Evolutionary conservation across 2,888 invertebrate genomes (phyloP).

Genomic region (Vesta saturnalis): DNA sequence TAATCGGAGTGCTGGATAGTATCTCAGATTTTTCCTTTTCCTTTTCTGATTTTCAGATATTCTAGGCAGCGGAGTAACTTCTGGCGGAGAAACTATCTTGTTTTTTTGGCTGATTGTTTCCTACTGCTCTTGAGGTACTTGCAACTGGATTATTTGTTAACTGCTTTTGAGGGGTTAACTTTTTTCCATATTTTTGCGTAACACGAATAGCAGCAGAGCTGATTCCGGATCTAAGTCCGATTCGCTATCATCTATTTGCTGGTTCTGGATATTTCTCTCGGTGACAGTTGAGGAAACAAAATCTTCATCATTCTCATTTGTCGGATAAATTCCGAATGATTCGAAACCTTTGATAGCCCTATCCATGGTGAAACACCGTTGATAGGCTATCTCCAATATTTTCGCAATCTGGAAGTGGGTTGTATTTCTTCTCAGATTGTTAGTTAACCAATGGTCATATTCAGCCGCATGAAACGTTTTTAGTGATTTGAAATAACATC

Average conservation of each 20-base stretch:
- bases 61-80: not conserved
- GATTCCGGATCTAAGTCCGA: no score
- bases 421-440: not conserved
- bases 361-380: no score
- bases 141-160: not conserved
- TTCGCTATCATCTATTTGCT: not conserved
- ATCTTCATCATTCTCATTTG: not conserved
- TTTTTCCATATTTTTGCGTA: not conserved
- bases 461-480: no score
- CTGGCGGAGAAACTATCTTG: not conserved
- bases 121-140: no score
- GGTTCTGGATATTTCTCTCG: not conserved
- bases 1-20: not conserved
- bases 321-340: not conserved
- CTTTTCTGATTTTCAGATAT: not conserved
- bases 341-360: no score
- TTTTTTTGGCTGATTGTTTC: not conserved
- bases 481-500: no score
- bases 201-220: not conserved
- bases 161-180: not conserved
- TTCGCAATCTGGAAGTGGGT: slow-evolving; percentile 8
- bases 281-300: not conserved
- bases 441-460: not conserved
- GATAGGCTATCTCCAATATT: no score
- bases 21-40: not conserved